These are phyloP conservation scores for Stenchaetothrips biformis DNA, from an alignment of 2,888 invertebrate genomes.

Conservation along the genomic window DNA sequence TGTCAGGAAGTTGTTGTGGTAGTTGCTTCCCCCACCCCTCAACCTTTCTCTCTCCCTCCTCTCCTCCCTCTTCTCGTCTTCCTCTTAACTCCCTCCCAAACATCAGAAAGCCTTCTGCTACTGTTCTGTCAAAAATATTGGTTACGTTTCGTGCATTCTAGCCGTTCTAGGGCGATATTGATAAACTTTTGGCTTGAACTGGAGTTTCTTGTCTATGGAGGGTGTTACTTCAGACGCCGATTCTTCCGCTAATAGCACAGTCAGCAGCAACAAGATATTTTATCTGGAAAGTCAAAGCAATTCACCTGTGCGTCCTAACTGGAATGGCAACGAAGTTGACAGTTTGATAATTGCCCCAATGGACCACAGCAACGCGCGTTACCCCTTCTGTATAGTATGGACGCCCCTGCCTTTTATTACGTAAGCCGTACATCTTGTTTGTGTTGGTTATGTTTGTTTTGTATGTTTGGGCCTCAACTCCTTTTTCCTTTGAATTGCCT, in stretches of 20 bases:
- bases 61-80: neutral
- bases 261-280: slow-evolving; percentile 13
- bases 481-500: neutral
- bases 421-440: slow-evolving; percentile 49
- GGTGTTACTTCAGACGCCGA: neutral
- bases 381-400: slow-evolving; percentile 93
- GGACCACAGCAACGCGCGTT: slow-evolving; percentile 48
- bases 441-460: slow-evolving; percentile 27
- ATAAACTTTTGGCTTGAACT: too few species aligned
- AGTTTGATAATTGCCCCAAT: slow-evolving; percentile 26
- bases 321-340: slow-evolving; percentile 3
- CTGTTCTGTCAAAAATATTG: neutral
- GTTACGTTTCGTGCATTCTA: neutral
- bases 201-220: neutral
- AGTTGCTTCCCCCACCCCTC: neutral
- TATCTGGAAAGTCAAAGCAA: neutral
- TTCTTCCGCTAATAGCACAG: neutral
- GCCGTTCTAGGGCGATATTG: neutral
- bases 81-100: neutral
- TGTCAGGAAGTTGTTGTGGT: too few species aligned
- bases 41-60: neutral
- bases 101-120: neutral
- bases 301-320: neutral
- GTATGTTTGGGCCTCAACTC: neutral
- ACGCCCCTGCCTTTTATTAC: slow-evolving; percentile 90